These are phyloP conservation scores for Neolamprologus longior DNA, from an alignment of 2,113 vertebrate species.

Conservation along the genomic window DNA sequence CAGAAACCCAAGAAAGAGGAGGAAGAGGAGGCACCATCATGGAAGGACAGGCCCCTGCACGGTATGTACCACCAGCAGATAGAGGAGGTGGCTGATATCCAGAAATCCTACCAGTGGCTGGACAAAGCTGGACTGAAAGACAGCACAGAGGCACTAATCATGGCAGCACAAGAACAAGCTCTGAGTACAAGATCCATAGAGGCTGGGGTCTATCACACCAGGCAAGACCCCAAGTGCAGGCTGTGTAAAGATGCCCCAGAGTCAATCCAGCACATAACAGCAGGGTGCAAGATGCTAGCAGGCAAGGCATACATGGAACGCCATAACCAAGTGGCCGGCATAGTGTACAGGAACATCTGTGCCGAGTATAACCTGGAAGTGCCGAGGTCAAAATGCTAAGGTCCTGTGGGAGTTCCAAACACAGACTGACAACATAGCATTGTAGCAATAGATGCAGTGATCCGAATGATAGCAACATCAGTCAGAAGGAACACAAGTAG, in stretches of 20 bases:
- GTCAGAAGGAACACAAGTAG: background rate
- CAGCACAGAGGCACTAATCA: background rate
- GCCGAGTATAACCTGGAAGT: rapidly evolving
- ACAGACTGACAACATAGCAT: background rate
- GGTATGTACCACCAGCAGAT: background rate
- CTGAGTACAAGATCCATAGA: rapidly evolving
- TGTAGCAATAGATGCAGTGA: background rate
- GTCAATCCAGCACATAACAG: rapidly evolving
- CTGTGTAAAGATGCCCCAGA: rapidly evolving
- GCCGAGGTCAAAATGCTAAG: rapidly evolving
- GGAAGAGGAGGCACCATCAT: rapidly evolving
- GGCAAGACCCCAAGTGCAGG: background rate
- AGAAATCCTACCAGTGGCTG: background rate
- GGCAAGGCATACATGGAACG: rapidly evolving
- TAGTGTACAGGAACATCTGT: background rate
- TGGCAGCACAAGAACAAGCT: rapidly evolving
- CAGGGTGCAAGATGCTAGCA: background rate
- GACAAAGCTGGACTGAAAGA: background rate
- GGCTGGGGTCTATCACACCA: background rate
- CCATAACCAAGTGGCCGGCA: background rate
- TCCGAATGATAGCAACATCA: background rate
- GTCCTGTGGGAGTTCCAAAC: rapidly evolving
- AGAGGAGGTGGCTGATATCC: rapidly evolving
- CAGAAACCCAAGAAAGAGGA: background rate
- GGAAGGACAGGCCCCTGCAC: background rate